A percentile compares a stretch with the other conserved stretches of the same genome.
phyloP scores from a whole-genome alignment of 2,888 invertebrate species.

The Drosophila eohydei region DNA sequence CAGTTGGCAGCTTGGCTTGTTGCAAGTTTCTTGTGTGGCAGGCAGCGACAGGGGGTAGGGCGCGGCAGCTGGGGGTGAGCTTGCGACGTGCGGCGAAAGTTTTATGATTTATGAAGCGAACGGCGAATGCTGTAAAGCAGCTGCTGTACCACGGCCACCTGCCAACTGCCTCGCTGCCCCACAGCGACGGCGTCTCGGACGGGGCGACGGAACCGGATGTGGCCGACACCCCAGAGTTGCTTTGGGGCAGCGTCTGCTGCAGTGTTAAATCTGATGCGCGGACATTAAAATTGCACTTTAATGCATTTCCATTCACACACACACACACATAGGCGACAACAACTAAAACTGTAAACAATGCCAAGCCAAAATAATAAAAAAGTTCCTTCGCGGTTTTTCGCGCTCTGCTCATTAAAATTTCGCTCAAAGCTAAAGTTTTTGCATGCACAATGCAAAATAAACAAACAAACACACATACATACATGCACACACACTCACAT shows the following conservation, averaged over 20 bases:
- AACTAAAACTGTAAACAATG: constrained; percentile 64
- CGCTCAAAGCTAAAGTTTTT: constrained; percentile 61
- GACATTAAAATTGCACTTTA: constrained; percentile 78
- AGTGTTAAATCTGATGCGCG: constrained; percentile 49
- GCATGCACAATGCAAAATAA: constrained; percentile 41
- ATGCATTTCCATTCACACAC: constrained; percentile 54
- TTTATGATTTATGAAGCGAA: constrained; percentile 78
- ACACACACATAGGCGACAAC: constrained; percentile 9
- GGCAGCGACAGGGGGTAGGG: not conserved
- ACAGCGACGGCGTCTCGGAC: constrained; percentile 27
- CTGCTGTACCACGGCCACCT: constrained; percentile 30
- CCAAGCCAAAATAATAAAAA: constrained; percentile 67
- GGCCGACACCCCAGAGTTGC: constrained; percentile 49
- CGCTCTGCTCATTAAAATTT: constrained; percentile 72
- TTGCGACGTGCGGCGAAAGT: constrained; percentile 75
- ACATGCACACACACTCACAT: constrained; percentile 3
- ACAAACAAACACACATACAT: constrained; percentile 6
- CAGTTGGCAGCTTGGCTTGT: constrained; percentile 62
- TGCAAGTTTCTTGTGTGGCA: constrained; percentile 47
- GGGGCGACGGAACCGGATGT: constrained; percentile 58
- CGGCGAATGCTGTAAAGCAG: constrained; percentile 54
- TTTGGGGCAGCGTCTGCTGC: constrained; percentile 21
- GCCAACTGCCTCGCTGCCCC: not conserved
- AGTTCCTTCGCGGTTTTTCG: constrained; percentile 64
- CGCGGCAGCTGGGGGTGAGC: constrained; percentile 2